Conservation (phyloP, 1,140 invertebrate species). For the Drosophila suzukii region DNA sequence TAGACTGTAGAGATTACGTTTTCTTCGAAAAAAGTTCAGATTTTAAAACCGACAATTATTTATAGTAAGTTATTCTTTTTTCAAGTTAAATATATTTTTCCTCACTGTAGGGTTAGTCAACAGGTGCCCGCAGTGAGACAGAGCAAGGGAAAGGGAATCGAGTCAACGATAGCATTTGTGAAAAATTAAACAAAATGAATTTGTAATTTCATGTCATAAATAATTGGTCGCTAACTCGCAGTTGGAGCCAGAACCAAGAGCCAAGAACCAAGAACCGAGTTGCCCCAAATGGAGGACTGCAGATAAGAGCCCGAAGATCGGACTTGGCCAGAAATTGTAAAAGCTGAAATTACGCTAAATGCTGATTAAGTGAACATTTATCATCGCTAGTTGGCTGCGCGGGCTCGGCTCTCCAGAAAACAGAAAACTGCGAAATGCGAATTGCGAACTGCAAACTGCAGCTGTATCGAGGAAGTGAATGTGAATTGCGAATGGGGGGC, state of each 20-base stretch:
- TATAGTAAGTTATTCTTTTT: background rate
- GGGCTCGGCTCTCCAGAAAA: constrained; percentile 1
- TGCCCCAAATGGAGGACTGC: constrained; percentile 44
- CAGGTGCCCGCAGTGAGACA: constrained; percentile 42
- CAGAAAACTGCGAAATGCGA: constrained; percentile 10
- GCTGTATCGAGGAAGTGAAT: constrained; percentile 66
- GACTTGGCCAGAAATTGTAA: constrained; percentile 63
- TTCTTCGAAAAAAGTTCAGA: too few species aligned
- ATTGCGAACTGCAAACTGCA: constrained; percentile 27
- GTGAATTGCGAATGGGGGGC: constrained; percentile 43
- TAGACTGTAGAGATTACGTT: too few species aligned
- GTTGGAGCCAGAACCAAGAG: constrained; percentile 42
- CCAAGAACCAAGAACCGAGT: constrained; percentile 4
- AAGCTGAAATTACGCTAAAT: constrained; percentile 84
- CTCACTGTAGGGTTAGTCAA: constrained; percentile 32
- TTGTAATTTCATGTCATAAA: constrained; percentile 85
- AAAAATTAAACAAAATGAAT: constrained; percentile 84
- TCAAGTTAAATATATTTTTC: background rate
- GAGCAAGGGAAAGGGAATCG: constrained; percentile 2
- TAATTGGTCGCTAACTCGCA: constrained; percentile 81
- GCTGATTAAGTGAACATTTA: constrained; percentile 84
- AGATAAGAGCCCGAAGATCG: constrained; percentile 40
- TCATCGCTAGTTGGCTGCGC: constrained; percentile 72
- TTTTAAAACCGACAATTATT: too few species aligned
- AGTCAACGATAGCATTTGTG: constrained; percentile 57